Evolutionary conservation across 2,113 vertebrate species (phyloP).

Genomic region (Menura novaehollandiae): DNA sequence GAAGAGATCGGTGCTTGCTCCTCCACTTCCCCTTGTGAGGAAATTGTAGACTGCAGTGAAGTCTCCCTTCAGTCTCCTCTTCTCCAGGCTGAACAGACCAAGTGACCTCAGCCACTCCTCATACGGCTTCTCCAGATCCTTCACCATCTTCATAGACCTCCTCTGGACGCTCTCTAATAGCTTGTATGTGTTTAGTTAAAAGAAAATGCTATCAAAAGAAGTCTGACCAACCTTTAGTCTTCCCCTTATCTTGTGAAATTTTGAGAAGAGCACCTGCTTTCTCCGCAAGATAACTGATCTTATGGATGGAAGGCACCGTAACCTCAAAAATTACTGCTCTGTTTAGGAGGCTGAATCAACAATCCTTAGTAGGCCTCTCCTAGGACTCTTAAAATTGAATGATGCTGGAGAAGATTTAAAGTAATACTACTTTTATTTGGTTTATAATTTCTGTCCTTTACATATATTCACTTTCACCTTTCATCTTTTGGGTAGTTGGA

Average conservation of each 20-base stretch:
- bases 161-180: not conserved
- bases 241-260: not conserved
- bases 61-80: not conserved
- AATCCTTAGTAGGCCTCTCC: not conserved
- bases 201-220: not conserved
- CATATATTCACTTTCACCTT: accelerated
- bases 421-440: not conserved
- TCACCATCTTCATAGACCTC: accelerated
- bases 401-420: not conserved
- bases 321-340: not conserved
- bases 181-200: not conserved
- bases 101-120: not conserved
- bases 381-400: not conserved
- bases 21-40: not conserved
- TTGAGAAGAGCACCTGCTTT: not conserved
- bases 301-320: not conserved
- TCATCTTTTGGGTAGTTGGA: not conserved
- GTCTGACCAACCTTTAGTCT: not conserved
- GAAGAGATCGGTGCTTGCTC: not conserved
- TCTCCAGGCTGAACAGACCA: not conserved
- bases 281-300: not conserved
- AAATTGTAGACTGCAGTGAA: not conserved
- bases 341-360: not conserved
- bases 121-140: not conserved
- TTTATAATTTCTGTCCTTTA: not conserved